phyloP scores from a whole-genome alignment of 2,888 invertebrate genomes.

The Lasioglossum pauxillum region DNA sequence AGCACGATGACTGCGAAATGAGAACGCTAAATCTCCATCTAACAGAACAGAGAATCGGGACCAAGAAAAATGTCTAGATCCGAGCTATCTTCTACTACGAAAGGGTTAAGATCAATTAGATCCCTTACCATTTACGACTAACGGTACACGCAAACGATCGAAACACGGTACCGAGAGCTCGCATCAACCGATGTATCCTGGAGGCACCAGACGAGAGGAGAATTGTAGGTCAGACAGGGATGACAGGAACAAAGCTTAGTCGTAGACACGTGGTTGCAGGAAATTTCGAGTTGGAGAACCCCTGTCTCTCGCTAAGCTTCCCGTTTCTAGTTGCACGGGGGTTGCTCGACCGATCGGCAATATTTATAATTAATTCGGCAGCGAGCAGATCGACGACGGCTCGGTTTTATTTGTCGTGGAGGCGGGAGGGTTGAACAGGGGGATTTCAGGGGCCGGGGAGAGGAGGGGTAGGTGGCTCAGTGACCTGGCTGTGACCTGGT shows the following conservation, averaged over 20 bases:
- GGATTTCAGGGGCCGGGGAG: not conserved
- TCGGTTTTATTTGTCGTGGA: conserved; percentile 62
- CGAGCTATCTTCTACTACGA: not conserved
- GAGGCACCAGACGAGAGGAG: not conserved
- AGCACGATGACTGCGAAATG: not conserved
- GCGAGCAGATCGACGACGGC: conserved; percentile 38
- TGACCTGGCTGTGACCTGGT: conserved; percentile 79
- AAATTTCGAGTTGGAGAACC: not conserved
- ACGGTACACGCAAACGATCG: not conserved
- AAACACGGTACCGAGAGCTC: not conserved
- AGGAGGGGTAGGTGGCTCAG: conserved; percentile 70
- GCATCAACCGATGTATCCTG: not conserved
- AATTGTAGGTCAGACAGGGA: not conserved
- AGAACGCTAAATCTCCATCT: not conserved
- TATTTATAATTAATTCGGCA: conserved; percentile 57
- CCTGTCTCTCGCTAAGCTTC: not conserved
- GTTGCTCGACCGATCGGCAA: conserved; percentile 16
- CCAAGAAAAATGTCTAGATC: not conserved
- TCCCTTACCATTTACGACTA: not conserved
- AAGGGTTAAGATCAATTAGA: not conserved
- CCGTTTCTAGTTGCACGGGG: not conserved
- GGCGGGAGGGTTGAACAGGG: conserved; percentile 33
- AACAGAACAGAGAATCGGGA: not conserved
- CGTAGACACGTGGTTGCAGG: not conserved
- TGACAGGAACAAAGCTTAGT: not conserved